A percentile compares a stretch with the other conserved stretches of the same genome.
Evolutionary conservation across 1,140 invertebrate genomes (phyloP).

Genomic region (Galendromus occidentalis): DNA sequence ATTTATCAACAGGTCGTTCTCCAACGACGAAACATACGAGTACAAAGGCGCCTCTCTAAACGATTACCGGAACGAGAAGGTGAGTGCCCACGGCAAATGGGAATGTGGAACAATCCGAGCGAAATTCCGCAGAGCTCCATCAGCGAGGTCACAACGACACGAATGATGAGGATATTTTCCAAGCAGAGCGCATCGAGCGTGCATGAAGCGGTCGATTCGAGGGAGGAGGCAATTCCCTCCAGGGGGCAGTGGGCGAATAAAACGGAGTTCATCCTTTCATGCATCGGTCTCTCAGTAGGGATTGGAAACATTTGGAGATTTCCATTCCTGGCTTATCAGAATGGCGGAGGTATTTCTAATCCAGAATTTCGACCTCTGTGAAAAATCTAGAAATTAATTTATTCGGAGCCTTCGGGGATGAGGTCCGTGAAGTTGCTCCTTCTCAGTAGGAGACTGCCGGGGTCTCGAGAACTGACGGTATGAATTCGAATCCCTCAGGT

Average conservation of each 20-base stretch:
- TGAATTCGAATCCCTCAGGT: constrained; percentile 27
- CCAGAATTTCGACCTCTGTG: not conserved
- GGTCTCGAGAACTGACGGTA: no score
- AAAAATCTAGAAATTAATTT: not conserved
- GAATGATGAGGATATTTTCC: no score
- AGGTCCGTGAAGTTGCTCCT: no score
- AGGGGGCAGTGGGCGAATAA: constrained; percentile 24
- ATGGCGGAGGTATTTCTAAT: constrained; percentile 24
- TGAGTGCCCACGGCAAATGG: no score
- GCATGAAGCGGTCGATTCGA: not conserved
- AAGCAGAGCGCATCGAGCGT: not conserved
- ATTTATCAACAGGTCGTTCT: not conserved
- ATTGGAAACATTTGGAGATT: constrained; percentile 36
- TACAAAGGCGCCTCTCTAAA: no score
- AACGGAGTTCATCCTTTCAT: constrained; percentile 30
- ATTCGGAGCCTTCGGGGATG: not conserved
- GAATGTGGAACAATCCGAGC: no score
- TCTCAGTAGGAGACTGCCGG: no score
- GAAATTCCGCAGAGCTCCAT: no score
- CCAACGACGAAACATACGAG: not conserved
- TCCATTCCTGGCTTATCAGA: constrained; percentile 31
- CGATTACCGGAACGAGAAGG: no score
- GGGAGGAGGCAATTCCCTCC: not conserved
- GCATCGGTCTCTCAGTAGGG: constrained; percentile 33
- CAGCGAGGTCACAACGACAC: no score